Percentiles rank a stretch among this genome's conserved stretches.
These are phyloP conservation scores for Apeltes quadracus DNA, from an alignment of 2,113 vertebrate species.

Conservation along the genomic window DNA sequence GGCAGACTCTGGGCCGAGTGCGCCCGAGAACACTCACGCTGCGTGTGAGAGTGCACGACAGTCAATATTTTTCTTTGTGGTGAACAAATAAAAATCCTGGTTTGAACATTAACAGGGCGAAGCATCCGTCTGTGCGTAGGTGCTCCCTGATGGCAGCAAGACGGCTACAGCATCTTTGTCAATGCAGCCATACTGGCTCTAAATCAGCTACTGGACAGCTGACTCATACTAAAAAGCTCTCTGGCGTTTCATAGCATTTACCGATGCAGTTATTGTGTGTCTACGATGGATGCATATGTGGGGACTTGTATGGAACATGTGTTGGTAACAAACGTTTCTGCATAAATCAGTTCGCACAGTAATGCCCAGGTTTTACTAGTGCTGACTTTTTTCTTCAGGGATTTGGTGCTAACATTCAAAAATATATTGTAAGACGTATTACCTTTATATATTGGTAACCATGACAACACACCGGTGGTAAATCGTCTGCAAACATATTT, in stretches of 20 bases:
- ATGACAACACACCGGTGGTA: not conserved
- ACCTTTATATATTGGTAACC: no score
- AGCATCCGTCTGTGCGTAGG: no score
- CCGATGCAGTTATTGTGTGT: not conserved
- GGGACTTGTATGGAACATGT: constrained; percentile 13
- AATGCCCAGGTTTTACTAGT: not conserved
- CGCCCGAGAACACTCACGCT: no score
- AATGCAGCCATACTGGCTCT: not conserved
- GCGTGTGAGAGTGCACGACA: no score
- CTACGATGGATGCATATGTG: constrained; percentile 20
- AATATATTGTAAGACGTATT: not conserved
- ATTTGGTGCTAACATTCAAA: not conserved
- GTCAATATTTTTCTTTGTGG: no score
- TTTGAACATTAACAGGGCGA: no score
- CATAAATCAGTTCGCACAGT: not conserved
- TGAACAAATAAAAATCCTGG: no score
- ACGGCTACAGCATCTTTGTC: not conserved
- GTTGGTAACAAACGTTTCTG: constrained; percentile 26
- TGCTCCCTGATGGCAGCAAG: no score
- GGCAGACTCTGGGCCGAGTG: no score
- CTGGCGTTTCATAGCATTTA: constrained; percentile 7
- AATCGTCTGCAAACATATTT: not conserved
- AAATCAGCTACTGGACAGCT: constrained; percentile 18
- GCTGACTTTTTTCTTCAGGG: not conserved
- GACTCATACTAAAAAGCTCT: constrained; percentile 2